Percentiles rank a stretch among this genome's conserved stretches.
phyloP scores from a whole-genome alignment of 1,140 invertebrate species.

The Contarinia nasturtii region DNA sequence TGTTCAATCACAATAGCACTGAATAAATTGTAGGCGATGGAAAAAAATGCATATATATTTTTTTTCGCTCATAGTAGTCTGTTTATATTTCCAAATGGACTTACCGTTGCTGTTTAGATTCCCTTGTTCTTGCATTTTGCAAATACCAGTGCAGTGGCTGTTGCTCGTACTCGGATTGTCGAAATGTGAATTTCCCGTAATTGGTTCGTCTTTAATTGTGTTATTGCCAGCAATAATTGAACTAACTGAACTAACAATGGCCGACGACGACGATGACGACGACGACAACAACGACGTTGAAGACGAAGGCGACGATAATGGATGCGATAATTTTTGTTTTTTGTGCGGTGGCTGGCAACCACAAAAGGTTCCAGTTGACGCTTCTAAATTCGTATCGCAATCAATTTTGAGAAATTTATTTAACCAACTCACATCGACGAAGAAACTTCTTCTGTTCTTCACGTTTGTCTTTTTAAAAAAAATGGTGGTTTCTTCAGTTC shows the following conservation, averaged over 20 bases:
- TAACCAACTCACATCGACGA: neutral
- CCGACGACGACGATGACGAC: neutral
- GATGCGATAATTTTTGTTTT: constrained; percentile 14
- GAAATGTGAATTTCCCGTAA: neutral
- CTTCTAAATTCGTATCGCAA: constrained; percentile 24
- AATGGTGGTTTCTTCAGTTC: no score
- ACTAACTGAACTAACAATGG: neutral
- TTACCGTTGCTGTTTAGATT: neutral
- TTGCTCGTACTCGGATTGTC: neutral
- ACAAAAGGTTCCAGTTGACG: constrained; percentile 25
- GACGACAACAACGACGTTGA: neutral
- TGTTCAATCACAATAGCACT: no score
- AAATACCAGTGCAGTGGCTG: neutral
- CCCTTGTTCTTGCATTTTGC: neutral
- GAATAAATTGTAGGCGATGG: no score
- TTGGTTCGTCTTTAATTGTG: neutral
- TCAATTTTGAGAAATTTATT: constrained; percentile 22
- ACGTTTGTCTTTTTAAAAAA: no score
- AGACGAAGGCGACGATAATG: neutral
- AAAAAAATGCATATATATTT: no score
- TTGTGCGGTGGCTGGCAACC: constrained; percentile 27
- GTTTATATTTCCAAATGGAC: no score
- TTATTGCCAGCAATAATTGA: neutral
- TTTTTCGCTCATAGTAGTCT: no score
- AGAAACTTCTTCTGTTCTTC: neutral